Conservation (phyloP, 2,888 invertebrate species). For the Drosophila anomalata region DNA sequence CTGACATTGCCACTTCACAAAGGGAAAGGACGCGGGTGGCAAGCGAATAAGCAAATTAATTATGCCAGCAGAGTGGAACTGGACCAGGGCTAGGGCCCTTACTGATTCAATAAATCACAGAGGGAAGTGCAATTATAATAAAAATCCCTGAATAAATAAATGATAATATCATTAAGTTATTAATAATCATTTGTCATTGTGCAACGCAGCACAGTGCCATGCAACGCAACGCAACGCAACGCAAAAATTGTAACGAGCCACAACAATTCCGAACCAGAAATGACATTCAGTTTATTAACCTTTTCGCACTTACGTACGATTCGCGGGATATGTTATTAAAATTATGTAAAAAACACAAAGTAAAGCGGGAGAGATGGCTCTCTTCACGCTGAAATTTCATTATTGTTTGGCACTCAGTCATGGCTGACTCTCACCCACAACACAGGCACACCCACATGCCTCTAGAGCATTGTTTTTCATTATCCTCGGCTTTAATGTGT, state of each 20-base stretch:
- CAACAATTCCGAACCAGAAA: constrained; percentile 49
- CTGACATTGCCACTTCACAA: constrained; percentile 29
- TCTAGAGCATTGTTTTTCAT: constrained; percentile 56
- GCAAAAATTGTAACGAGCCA: constrained; percentile 33
- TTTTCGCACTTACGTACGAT: constrained; percentile 56
- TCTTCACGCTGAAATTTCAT: constrained; percentile 33
- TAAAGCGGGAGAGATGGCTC: constrained; percentile 13
- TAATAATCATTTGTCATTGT: constrained; percentile 74
- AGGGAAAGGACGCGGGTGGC: constrained; percentile 4
- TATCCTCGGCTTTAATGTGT: constrained; percentile 60
- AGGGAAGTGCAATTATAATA: constrained; percentile 30
- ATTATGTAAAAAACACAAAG: constrained; percentile 46
- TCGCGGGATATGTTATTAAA: constrained; percentile 49
- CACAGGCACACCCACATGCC: constrained; percentile 1
- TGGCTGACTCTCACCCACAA: neutral
- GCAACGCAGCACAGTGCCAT: constrained; percentile 4
- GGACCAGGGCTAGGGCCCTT: constrained; percentile 6
- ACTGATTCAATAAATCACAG: constrained; percentile 39
- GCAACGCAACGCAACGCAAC: neutral
- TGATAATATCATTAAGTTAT: constrained; percentile 74
- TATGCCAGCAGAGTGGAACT: constrained; percentile 29
- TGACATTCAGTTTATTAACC: constrained; percentile 74
- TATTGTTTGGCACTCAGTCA: constrained; percentile 32
- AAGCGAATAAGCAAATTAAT: constrained; percentile 44
- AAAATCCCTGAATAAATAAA: constrained; percentile 61